A percentile compares a stretch with the other conserved stretches of the same genome.
phyloP scores from a whole-genome alignment of 2,888 invertebrate species.

The Troides helena region DNA sequence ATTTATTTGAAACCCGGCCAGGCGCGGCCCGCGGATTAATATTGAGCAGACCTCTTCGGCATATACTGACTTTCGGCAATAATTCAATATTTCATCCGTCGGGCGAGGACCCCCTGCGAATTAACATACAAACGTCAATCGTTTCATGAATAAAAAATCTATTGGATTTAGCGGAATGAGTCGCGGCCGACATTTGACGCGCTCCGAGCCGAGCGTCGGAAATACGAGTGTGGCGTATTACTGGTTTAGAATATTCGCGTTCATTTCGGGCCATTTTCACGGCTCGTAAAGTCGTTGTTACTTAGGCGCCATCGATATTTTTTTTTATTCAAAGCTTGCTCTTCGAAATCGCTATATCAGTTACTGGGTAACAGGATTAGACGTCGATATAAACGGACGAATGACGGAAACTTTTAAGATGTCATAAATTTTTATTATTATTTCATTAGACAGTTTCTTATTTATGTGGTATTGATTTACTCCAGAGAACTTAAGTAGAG shows the following conservation, averaged over 20 bases:
- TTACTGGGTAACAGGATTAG: conserved; percentile 16
- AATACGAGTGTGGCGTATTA: conserved; percentile 54
- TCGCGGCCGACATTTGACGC: conserved; percentile 56
- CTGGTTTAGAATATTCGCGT: conserved; percentile 36
- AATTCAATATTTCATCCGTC: conserved; percentile 79
- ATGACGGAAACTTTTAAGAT: conserved; percentile 21
- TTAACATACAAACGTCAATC: conserved; percentile 81
- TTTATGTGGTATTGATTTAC: background rate
- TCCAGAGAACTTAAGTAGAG: too few relatives aligned
- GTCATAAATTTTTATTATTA: conserved; percentile 22
- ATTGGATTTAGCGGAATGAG: conserved; percentile 79
- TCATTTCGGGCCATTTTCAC: conserved; percentile 30
- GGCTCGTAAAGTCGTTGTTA: conserved; percentile 32
- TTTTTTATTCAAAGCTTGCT: conserved; percentile 19
- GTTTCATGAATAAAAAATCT: conserved; percentile 81
- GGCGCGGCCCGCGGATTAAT: conserved; percentile 77
- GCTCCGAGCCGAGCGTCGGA: conserved; percentile 59
- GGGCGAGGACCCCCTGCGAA: conserved; percentile 73
- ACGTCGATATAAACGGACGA: conserved; percentile 8
- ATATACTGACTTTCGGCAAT: conserved; percentile 77
- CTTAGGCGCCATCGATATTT: conserved; percentile 15
- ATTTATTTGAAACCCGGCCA: conserved; percentile 81
- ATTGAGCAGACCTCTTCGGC: conserved; percentile 71
- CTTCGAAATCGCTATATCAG: conserved; percentile 9
- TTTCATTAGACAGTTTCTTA: conserved; percentile 8